Evolutionary conservation across 2,113 vertebrate species (phyloP), one percentile per base, ranked within the genome.

Genomic region (Octodon degus): DNA sequence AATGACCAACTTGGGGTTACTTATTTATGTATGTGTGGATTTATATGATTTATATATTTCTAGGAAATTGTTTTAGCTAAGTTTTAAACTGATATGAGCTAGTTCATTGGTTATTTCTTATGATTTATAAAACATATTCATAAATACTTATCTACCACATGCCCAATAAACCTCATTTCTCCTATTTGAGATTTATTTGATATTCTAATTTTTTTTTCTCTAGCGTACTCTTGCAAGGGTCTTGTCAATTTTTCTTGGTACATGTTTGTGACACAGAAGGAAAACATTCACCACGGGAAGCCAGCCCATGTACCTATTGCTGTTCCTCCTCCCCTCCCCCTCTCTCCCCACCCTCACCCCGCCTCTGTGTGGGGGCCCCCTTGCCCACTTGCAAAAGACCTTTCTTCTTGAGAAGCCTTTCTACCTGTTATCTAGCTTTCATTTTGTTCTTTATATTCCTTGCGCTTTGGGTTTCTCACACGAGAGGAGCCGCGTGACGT

Each of bases 11-110:
- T 47, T 27, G 89, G 7, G 16, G 13, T 87, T 90, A 60, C 88
- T 82, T 86, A 82, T 86, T 94, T 90, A 12, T 92, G 77, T 87
- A 9, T 40, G 22, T 37, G 32, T 82, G 0, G 2, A 92, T 96
- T 90, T 92, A 76, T 22, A 90, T 89, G 14, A 93, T 88, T 90
- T 94, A 55, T 63, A 68, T 70, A 89, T 95, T 97, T 80, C 70
- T 50, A 86, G 22, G 5, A 91, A 89, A 55, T 43, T 90, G 22
- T 90, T 93, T 88, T 62, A 86, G 62, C 4, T 87, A 53, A 50
- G 10, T 47, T 87, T 96, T 92, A 12, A 86, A 34, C 4, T 86
- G 65, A 67, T 24, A 37, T 24, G 32, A 90, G 81, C 16, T 32
- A 89, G 30, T 68, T 70, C 9, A 68, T 55, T 74, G 9, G 34